Base-by-base conservation (phyloP, 1,140 invertebrate genomes). In the Colletes gigas region DNA sequence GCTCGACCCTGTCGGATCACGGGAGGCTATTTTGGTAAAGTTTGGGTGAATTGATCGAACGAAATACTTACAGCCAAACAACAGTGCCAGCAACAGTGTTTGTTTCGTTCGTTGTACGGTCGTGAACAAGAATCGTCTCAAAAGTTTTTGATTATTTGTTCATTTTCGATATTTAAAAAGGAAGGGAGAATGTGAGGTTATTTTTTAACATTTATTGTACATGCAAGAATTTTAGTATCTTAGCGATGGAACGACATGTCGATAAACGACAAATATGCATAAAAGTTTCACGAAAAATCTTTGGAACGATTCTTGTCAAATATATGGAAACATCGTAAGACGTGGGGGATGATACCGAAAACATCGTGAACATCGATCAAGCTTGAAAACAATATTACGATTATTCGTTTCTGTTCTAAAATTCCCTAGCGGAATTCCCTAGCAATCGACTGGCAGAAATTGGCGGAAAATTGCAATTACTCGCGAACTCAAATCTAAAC, bases 251-350 rank as follows among this genome's bases (percentile, higher is more conserved):
- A 67, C 14, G 15, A 15, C 15, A 5, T n/a, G 30, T 63, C 30
- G n/a, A 74, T n/a, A 9, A 0, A 30, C 3, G 10, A 39, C 30
- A 14, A 7, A 9, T n/a, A 57, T 7, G 55, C 55, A n/a, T 57
- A 57, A 6, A 57, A 57, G 5, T 17, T n/a, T n/a, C 17, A n/a
- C 17, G n/a, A 19, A 44, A 12, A 41, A 14, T 3, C 30, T 69
- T 60, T 70, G 66, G 66, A 70, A 44, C 4, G 66, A 77, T 77
- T 60, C 66, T 70, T 77, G 67, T 69, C 17, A 17, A 70, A 12
- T 4, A 12, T 47, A 63, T 8, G 62, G 14, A 52, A 39, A 50
- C 9, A 70, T 44, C 66, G 50, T 10, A 39, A 72, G 69, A 78
- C 69, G 52, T 68, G 50, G 52, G 52, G 55, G 74, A 68, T 15